Base-by-base conservation (phyloP, 2,113 vertebrate species). In the Sorex fumeus region DNA sequence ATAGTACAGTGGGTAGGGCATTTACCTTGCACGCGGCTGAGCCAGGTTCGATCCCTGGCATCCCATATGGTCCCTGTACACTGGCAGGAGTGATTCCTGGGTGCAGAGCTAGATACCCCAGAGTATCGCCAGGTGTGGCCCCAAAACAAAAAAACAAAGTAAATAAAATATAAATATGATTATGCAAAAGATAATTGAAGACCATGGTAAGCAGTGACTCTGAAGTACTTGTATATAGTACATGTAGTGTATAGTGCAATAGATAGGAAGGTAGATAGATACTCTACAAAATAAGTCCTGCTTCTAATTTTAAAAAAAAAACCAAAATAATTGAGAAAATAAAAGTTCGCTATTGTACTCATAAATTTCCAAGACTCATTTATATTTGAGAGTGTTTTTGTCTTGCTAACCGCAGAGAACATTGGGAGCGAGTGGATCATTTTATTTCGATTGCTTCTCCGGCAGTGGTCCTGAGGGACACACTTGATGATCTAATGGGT, bases 401-500 rank as follows among this genome's bases (percentile, higher is more conserved):
- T 95, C 87, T 93, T 94, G 30, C 88, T 92, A 89, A 95, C 94
- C 92, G 91, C 92, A 78, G 90, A 93, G 92, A 97, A 72, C 71
- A 86, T 82, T 93, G 74, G n/a, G 86, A 95, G 84, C 2, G 3
- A 94, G 60, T 84, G 36, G 87, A 43, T 92, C 90, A 74, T 96
- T 96, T 95, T 95, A 86, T 96, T 95, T 92, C 47, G 1, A 91
- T 95, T 92, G 83, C 90, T 95, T 96, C 96, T 95, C 95, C 67
- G 4, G 95, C 90, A 71, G 72, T 88, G 88, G 85, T 80, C 93
- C 95, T 93, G 43, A 69, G 94, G 92, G 95, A 95, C 90, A 91
- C 71, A 95, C 93, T 86, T 96, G 94, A 91, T 96, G 94, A 97
- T 95, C 96, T 97, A 96, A 96, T 95, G 83, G 94, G 96, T 90